Conservation (phyloP, 2,888 invertebrate genomes). For the Platerodrilus igneus region DNA sequence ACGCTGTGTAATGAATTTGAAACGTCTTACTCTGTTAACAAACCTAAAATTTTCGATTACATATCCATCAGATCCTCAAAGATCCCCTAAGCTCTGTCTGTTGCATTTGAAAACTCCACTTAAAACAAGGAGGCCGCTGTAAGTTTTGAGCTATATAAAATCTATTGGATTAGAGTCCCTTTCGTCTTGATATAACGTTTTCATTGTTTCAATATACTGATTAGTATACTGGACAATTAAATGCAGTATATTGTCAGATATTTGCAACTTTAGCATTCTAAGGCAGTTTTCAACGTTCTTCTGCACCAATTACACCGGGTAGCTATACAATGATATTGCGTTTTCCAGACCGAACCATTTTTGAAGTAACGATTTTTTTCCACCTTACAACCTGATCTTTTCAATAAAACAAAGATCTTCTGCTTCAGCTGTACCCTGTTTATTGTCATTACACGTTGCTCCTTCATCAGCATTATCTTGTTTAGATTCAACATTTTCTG, state of each 20-base stretch:
- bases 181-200: slow-evolving; percentile 20
- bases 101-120: slow-evolving; percentile 27
- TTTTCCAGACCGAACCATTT: background rate
- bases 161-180: too few relatives aligned
- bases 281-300: slow-evolving; percentile 1
- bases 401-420: too few relatives aligned
- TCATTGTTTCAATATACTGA: slow-evolving; percentile 23
- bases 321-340: slow-evolving; percentile 2
- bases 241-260: too few relatives aligned
- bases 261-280: background rate
- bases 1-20: too few relatives aligned
- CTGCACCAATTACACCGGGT: slow-evolving; percentile 4
- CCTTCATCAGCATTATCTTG: slow-evolving; percentile 1
- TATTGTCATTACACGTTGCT: background rate
- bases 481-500: slow-evolving; percentile 3
- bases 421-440: background rate
- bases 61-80: slow-evolving; percentile 30
- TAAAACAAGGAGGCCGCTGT: slow-evolving; percentile 26
- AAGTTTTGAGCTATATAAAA: slow-evolving; percentile 25
- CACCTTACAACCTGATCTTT: too few relatives aligned
- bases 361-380: background rate
- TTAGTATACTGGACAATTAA: slow-evolving; percentile 18
- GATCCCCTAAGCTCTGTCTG: slow-evolving; percentile 27
- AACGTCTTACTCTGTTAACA: slow-evolving; percentile 30
- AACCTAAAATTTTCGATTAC: too few relatives aligned